phyloP scores from a whole-genome alignment of 2,888 invertebrate species.

The Caenorhabditis drosophilae region DNA sequence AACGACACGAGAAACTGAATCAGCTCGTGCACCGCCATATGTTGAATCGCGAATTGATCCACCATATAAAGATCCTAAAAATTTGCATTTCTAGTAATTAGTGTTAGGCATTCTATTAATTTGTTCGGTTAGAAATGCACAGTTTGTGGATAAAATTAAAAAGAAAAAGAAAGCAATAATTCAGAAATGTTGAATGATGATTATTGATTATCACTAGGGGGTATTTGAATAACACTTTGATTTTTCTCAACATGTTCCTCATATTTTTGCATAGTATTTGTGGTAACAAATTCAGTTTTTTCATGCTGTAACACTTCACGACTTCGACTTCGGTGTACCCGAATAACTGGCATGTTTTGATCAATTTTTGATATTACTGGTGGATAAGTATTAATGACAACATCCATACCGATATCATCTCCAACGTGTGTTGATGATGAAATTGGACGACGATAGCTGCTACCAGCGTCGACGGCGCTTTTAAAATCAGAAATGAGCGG shows the following conservation, averaged over 20 bases:
- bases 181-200: too few relatives aligned
- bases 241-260: too few relatives aligned
- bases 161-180: too few relatives aligned
- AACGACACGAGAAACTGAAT: conserved; percentile 25
- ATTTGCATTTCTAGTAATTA: too few relatives aligned
- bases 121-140: conserved; percentile 9
- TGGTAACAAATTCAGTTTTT: not conserved
- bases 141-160: conserved; percentile 21
- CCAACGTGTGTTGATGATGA: conserved; percentile 17
- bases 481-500: conserved; percentile 35
- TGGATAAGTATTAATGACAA: conserved; percentile 38
- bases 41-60: conserved; percentile 46
- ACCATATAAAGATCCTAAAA: conserved; percentile 50
- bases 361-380: conserved; percentile 15
- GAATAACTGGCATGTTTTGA: conserved; percentile 28
- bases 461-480: conserved; percentile 30
- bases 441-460: conserved; percentile 35
- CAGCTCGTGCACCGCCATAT: conserved; percentile 39
- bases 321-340: conserved; percentile 38
- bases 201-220: too few relatives aligned
- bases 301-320: conserved; percentile 35
- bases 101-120: too few relatives aligned
- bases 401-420: conserved; percentile 51
- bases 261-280: too few relatives aligned
- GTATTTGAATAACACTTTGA: too few relatives aligned